Evolutionary conservation across 2,113 vertebrate genomes (phyloP).

Genomic region (Hystrix cristata): DNA sequence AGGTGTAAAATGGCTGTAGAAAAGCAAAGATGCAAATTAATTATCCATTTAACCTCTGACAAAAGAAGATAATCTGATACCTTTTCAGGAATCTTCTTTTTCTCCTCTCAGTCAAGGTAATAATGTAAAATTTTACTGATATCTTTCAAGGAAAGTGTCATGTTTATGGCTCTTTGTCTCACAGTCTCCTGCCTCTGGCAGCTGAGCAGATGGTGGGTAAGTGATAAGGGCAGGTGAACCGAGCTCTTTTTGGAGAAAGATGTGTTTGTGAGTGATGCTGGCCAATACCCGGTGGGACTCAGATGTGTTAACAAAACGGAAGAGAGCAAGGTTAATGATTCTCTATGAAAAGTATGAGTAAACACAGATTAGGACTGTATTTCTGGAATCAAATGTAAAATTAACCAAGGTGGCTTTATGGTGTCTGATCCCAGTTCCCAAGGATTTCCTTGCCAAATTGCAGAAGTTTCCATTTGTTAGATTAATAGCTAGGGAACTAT

Average conservation of each 20-base stretch:
- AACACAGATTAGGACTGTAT: conserved; percentile 61
- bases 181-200: not conserved
- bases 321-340: conserved; percentile 39
- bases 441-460: conserved; percentile 17
- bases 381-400: not conserved
- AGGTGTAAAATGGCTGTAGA: conserved; percentile 71
- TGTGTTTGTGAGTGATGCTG: not conserved
- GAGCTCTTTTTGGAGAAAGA: conserved; percentile 21
- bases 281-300: not conserved
- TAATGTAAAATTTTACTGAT: conserved; percentile 68
- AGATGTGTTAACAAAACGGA: not conserved
- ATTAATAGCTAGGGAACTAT: not conserved
- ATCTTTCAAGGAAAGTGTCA: conserved; percentile 56
- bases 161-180: not conserved
- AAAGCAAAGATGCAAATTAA: conserved; percentile 77
- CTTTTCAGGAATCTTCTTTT: conserved; percentile 54
- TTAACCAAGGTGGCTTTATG: not conserved
- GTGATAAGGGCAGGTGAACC: conserved; percentile 54
- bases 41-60: conserved; percentile 72
- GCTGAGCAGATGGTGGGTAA: conserved; percentile 25
- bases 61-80: conserved; percentile 73
- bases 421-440: conserved; percentile 5
- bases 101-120: not conserved
- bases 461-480: not conserved
- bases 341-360: conserved; percentile 48